A percentile compares a stretch with the other conserved stretches of the same genome.
phyloP scores from a whole-genome alignment of 2,797 vertebrate genomes.

The Pogonophryne albipinna region DNA sequence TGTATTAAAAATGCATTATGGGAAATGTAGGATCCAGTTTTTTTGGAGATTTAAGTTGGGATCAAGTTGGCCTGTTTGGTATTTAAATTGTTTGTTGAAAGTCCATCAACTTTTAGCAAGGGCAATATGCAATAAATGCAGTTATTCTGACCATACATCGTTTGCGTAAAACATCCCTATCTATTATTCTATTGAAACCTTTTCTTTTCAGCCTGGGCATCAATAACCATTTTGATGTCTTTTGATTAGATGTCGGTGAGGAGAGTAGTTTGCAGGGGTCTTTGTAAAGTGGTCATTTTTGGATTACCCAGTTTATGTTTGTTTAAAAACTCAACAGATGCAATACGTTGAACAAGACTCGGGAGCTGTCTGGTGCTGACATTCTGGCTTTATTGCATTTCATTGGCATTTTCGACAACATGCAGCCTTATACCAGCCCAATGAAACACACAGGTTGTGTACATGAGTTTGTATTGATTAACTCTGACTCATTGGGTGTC shows the following conservation, averaged over 20 bases:
- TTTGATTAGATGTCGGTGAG: not conserved
- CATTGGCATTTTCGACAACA: conserved; percentile 10
- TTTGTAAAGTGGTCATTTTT: not conserved
- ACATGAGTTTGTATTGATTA: conserved; percentile 32
- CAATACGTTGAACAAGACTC: not conserved
- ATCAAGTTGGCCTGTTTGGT: not conserved
- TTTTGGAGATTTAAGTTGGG: not conserved
- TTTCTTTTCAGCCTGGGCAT: not conserved
- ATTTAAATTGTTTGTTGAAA: not conserved
- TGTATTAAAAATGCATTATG: not conserved
- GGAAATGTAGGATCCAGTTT: not conserved
- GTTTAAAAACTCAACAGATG: not conserved
- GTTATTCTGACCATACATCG: not conserved
- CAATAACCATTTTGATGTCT: not conserved
- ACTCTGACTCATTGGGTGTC: conserved; percentile 20
- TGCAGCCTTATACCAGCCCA: not conserved
- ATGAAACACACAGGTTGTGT: conserved; percentile 14
- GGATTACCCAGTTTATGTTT: not conserved
- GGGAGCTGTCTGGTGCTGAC: conserved; percentile 58
- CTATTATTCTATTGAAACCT: not conserved
- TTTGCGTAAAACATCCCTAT: not conserved
- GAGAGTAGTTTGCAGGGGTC: not conserved
- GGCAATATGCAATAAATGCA: not conserved
- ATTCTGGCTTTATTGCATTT: conserved; percentile 2
- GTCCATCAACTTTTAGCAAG: not conserved